Percentiles rank a stretch among this genome's conserved stretches.
These are phyloP conservation scores for Rotaria sp. DNA, from an alignment of 2,888 invertebrate genomes.

Conservation along the genomic window DNA sequence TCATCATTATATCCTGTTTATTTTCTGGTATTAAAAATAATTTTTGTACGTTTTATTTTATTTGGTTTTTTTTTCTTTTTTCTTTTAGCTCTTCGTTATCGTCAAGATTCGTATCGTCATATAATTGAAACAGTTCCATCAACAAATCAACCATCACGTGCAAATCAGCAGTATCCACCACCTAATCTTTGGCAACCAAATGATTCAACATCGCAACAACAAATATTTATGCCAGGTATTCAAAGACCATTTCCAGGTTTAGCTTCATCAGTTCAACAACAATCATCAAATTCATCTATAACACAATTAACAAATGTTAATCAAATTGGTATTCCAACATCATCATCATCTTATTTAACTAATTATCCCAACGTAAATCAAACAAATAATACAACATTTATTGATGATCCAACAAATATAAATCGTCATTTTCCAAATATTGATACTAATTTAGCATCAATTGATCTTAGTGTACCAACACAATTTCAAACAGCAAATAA, in stretches of 20 bases:
- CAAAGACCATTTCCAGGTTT: constrained; percentile 16
- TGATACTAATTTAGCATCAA: neutral
- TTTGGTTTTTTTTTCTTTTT: neutral
- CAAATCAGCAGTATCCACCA: constrained; percentile 16
- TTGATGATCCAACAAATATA: neutral
- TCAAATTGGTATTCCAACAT: neutral
- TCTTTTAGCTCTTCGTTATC: constrained; percentile 7
- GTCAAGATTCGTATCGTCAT: constrained; percentile 29
- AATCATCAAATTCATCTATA: neutral
- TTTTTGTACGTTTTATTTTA: neutral
- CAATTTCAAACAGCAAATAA: neutral
- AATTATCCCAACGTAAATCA: neutral
- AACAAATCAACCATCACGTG: neutral
- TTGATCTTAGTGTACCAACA: neutral
- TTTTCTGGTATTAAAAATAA: neutral
- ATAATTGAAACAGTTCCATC: constrained; percentile 29
- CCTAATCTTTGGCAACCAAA: constrained; percentile 3
- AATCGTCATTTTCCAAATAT: neutral
- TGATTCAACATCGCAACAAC: constrained; percentile 4
- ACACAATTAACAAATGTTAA: neutral
- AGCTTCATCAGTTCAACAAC: neutral
- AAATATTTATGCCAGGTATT: neutral
- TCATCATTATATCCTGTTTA: neutral
- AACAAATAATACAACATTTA: neutral
- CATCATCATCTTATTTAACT: neutral